These are phyloP conservation scores for Albula goreensis DNA, from an alignment of 2,113 vertebrate genomes.

Conservation along the genomic window DNA sequence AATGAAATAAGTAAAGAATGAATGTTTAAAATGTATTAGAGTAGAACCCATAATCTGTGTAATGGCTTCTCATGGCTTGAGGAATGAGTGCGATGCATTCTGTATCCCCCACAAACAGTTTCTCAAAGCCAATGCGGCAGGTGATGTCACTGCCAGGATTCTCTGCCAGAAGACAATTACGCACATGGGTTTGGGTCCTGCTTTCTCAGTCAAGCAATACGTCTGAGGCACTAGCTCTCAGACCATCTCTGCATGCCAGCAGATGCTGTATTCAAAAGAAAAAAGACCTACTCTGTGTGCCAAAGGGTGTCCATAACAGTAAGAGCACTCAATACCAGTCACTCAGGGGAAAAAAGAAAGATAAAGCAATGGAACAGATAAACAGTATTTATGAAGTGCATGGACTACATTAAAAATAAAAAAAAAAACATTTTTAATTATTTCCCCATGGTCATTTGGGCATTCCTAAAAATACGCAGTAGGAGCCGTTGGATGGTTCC, in stretches of 20 bases:
- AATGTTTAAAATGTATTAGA: not conserved
- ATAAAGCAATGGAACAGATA: no score
- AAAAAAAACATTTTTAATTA: not conserved
- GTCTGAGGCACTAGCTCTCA: not conserved
- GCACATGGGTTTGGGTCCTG: not conserved
- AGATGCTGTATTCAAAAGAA: not conserved
- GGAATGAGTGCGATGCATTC: not conserved
- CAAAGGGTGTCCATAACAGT: not conserved
- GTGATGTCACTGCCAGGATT: not conserved
- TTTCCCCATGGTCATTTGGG: no score
- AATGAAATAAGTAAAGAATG: conserved; percentile 11
- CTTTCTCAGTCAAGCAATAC: not conserved
- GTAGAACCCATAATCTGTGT: not conserved
- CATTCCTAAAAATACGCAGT: no score
- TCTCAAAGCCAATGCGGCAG: not conserved
- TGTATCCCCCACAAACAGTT: not conserved
- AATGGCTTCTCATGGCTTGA: not conserved
- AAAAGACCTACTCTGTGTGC: not conserved
- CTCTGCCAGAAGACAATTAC: not conserved
- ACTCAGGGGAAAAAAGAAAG: not conserved
- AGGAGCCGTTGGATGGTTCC: no score
- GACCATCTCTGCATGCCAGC: not conserved
- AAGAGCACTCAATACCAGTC: not conserved
- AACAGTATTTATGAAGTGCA: no score
- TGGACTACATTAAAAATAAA: not conserved